A percentile compares a stretch with the other conserved stretches of the same genome.
Evolutionary conservation across 2,797 vertebrate genomes (phyloP).

Genomic region (Mormyrops attenuatus): DNA sequence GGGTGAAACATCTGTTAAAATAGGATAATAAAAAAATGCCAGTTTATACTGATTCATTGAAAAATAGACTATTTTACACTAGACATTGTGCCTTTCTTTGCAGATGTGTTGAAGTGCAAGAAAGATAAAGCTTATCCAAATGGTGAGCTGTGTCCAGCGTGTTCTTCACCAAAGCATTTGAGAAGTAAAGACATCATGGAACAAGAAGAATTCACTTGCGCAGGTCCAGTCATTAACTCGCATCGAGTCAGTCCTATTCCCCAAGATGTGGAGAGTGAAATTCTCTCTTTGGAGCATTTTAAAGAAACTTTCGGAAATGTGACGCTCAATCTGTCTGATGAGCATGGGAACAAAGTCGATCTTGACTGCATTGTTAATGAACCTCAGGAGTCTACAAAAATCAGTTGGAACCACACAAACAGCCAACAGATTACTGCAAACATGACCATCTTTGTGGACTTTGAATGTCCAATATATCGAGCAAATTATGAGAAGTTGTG

Average conservation of each 20-base stretch:
- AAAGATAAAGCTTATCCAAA: slow-evolving; percentile 74
- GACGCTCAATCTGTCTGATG: slow-evolving; percentile 75
- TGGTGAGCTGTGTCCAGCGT: slow-evolving; percentile 75
- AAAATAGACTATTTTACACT: not conserved
- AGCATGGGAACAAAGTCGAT: slow-evolving; percentile 75
- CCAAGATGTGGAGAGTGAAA: slow-evolving; percentile 48
- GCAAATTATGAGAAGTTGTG: slow-evolving; percentile 79
- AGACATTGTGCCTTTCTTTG: not conserved
- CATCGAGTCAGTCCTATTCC: slow-evolving; percentile 42
- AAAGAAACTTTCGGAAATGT: slow-evolving; percentile 64
- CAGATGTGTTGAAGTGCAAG: slow-evolving; percentile 86
- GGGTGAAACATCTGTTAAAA: slow-evolving; percentile 11
- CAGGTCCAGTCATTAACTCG: slow-evolving; percentile 64
- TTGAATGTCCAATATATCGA: slow-evolving; percentile 75
- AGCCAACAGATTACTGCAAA: slow-evolving; percentile 62
- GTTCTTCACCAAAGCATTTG: slow-evolving; percentile 64
- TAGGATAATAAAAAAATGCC: not conserved
- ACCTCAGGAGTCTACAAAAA: slow-evolving; percentile 47
- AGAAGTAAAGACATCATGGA: slow-evolving; percentile 60
- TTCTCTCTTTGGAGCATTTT: slow-evolving; percentile 49
- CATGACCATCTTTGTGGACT: slow-evolving; percentile 62
- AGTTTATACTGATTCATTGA: not conserved
- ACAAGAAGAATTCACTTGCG: slow-evolving; percentile 61
- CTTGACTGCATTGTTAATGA: slow-evolving; percentile 65
- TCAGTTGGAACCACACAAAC: slow-evolving; percentile 66